Percentiles rank a stretch among this genome's conserved stretches.
phyloP scores from a whole-genome alignment of 1,140 invertebrate species.

The Octopus bimaculoides region DNA sequence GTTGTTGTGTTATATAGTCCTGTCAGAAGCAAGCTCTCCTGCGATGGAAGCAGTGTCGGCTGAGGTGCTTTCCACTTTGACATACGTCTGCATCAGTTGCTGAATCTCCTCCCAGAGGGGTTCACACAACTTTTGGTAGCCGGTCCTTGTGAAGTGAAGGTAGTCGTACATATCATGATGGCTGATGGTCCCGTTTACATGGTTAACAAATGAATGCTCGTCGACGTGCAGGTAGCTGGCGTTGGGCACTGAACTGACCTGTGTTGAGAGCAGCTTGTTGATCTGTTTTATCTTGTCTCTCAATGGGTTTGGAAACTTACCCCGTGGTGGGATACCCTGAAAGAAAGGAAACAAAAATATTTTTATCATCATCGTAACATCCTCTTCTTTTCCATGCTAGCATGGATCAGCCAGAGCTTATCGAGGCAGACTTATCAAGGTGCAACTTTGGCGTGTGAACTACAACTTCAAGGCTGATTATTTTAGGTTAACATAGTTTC shows the following conservation, averaged over 20 bases:
- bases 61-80: constrained; percentile 49
- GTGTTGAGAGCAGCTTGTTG: constrained; percentile 70
- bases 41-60: constrained; percentile 38
- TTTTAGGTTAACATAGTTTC: too few species aligned
- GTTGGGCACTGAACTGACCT: constrained; percentile 62
- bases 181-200: constrained; percentile 75
- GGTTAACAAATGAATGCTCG: constrained; percentile 67
- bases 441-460: too few species aligned
- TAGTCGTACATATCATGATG: constrained; percentile 88
- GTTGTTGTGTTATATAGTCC: not conserved
- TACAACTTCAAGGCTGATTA: too few species aligned
- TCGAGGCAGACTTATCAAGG: too few species aligned
- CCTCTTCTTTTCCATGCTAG: too few species aligned
- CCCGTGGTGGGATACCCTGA: constrained; percentile 79
- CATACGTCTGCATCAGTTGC: constrained; percentile 46
- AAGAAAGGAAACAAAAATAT: constrained; percentile 41
- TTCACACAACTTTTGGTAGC: constrained; percentile 69
- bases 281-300: constrained; percentile 73
- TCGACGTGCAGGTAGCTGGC: constrained; percentile 64
- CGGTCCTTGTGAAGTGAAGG: constrained; percentile 77
- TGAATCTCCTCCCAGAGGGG: constrained; percentile 53
- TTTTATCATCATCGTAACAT: too few species aligned
- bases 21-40: constrained; percentile 30
- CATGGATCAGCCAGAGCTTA: too few species aligned
- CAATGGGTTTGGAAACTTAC: constrained; percentile 75